Percentiles rank a stretch among this genome's conserved stretches.
phyloP scores from a whole-genome alignment of 2,797 vertebrate genomes.

The Craterocephalus amniculus region DNA sequence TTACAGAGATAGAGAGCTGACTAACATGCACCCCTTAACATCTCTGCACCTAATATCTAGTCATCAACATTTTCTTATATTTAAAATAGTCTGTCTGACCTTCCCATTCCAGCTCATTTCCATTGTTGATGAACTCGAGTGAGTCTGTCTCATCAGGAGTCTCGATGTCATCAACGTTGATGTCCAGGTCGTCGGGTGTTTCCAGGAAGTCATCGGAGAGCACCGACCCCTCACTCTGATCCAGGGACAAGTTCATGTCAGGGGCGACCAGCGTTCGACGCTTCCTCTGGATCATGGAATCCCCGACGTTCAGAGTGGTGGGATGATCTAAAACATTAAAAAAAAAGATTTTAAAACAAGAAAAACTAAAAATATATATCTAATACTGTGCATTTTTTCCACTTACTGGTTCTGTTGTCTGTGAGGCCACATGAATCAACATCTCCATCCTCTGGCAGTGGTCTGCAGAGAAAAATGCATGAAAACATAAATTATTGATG shows the following conservation, averaged over 20 bases:
- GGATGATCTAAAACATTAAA: slow-evolving; percentile 81
- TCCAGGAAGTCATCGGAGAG: slow-evolving; percentile 94
- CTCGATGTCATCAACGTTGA: slow-evolving; percentile 95
- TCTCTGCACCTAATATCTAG: background rate
- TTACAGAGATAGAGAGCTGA: background rate
- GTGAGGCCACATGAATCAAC: slow-evolving; percentile 86
- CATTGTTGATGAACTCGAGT: slow-evolving; percentile 91
- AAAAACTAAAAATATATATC: background rate
- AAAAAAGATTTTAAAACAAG: background rate
- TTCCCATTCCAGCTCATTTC: slow-evolving; percentile 98
- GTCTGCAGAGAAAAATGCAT: slow-evolving; percentile 73
- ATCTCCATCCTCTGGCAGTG: slow-evolving; percentile 89
- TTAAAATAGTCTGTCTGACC: slow-evolving; percentile 81
- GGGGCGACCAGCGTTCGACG: slow-evolving; percentile 92
- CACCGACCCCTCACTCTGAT: slow-evolving; percentile 94
- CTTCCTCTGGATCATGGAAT: slow-evolving; percentile 88
- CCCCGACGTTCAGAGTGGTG: slow-evolving; percentile 81
- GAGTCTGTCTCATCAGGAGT: slow-evolving; percentile 96
- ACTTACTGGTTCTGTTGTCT: slow-evolving; percentile 89
- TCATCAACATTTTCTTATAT: background rate
- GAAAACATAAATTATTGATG: background rate
- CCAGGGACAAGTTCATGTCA: slow-evolving; percentile 95
- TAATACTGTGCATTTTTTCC: background rate
- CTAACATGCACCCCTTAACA: background rate
- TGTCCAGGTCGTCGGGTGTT: slow-evolving; percentile 94